A percentile compares a stretch with the other conserved stretches of the same genome.
These are phyloP conservation scores for Diorhabda elongata DNA, from an alignment of 1,140 invertebrate species.

Conservation along the genomic window DNA sequence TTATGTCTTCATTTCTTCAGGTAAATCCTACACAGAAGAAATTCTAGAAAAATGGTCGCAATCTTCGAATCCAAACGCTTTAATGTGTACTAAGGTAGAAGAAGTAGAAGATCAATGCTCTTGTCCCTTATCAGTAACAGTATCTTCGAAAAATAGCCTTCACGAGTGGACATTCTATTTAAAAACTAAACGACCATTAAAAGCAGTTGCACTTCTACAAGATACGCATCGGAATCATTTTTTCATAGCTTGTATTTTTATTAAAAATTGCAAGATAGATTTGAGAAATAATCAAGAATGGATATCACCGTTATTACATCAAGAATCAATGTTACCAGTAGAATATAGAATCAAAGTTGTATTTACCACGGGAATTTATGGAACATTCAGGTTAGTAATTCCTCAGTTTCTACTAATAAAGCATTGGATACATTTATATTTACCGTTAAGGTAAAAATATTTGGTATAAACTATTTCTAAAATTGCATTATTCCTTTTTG, in stretches of 20 bases:
- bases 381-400: constrained; percentile 57
- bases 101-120: constrained; percentile 59
- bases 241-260: constrained; percentile 43
- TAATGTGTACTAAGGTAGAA: constrained; percentile 58
- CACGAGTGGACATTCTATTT: constrained; percentile 65
- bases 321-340: constrained; percentile 30
- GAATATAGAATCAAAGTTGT: constrained; percentile 62
- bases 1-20: constrained; percentile 24
- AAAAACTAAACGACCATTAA: constrained; percentile 50
- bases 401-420: no score
- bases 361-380: constrained; percentile 72
- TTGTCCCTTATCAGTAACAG: constrained; percentile 58
- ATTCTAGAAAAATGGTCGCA: constrained; percentile 63
- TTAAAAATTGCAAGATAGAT: constrained; percentile 36
- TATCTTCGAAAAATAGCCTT: constrained; percentile 63
- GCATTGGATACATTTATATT: no score
- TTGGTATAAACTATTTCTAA: no score
- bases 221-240: constrained; percentile 73
- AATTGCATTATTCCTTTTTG: no score
- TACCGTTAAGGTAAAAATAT: no score
- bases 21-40: constrained; percentile 55
- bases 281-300: constrained; percentile 59
- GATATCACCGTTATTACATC: constrained; percentile 39
- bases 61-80: constrained; percentile 53
- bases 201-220: constrained; percentile 65